Evolutionary conservation across 2,797 vertebrate species (phyloP).

Genomic region (Acridotheres tristis): DNA sequence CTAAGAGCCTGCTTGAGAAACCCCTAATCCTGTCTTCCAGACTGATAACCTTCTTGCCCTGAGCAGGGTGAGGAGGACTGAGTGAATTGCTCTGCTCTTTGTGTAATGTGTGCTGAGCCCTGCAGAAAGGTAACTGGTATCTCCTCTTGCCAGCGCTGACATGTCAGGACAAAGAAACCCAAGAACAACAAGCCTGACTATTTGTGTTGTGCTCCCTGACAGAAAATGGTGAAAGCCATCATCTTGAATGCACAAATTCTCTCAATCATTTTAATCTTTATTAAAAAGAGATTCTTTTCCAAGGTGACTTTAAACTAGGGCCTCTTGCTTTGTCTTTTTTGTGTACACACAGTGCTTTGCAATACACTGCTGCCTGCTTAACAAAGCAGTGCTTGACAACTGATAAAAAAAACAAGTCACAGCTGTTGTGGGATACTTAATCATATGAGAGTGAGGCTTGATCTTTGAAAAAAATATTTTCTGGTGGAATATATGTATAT

Average conservation of each 20-base stretch:
- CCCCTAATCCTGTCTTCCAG: not conserved
- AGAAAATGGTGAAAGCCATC: not conserved
- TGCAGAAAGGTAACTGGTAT: not conserved
- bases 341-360: not conserved
- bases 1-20: not conserved
- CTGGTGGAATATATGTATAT: not conserved
- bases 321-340: constrained; percentile 16
- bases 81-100: not conserved
- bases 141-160: not conserved
- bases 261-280: not conserved
- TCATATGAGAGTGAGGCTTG: not conserved
- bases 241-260: not conserved
- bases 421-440: not conserved
- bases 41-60: not conserved
- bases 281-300: not conserved
- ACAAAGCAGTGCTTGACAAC: not conserved
- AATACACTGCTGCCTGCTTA: not conserved
- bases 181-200: not conserved
- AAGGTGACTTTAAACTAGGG: not conserved
- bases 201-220: not conserved
- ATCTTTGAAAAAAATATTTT: not conserved
- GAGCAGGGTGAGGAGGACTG: not conserved
- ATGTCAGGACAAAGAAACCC: not conserved
- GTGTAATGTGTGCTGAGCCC: not conserved
- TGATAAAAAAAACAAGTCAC: not conserved